These are phyloP conservation scores for Drosophila bunnanda DNA, from an alignment of 2,888 invertebrate species.

Conservation along the genomic window DNA sequence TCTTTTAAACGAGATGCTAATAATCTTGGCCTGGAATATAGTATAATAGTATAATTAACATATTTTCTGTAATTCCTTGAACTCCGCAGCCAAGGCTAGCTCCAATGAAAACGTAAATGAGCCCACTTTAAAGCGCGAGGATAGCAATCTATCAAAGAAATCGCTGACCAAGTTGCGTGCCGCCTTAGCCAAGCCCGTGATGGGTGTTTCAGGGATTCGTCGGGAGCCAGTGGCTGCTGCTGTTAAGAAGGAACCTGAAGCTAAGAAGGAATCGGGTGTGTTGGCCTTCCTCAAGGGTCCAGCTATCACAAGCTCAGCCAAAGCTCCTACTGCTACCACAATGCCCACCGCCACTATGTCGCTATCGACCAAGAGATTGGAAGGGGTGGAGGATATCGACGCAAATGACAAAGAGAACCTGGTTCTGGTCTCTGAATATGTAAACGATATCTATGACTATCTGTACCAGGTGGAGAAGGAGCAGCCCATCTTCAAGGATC, in stretches of 20 bases:
- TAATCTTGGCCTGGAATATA: not conserved
- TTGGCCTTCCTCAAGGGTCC: slow-evolving; percentile 4
- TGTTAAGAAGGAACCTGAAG: slow-evolving; percentile 12
- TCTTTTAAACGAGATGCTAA: not conserved
- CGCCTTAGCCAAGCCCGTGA: slow-evolving; percentile 68
- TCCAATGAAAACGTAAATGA: slow-evolving; percentile 49
- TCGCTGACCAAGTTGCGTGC: slow-evolving; percentile 82
- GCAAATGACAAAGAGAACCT: slow-evolving; percentile 90
- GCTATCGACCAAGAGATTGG: slow-evolving; percentile 68
- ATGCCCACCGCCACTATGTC: slow-evolving; percentile 41
- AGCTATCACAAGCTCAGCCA: slow-evolving; percentile 3
- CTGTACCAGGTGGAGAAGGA: slow-evolving; percentile 90
- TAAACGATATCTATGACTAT: slow-evolving; percentile 95
- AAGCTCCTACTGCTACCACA: slow-evolving; percentile 3
- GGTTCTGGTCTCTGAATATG: slow-evolving; percentile 92
- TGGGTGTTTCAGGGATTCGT: slow-evolving; percentile 36
- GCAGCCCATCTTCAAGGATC: slow-evolving; percentile 88
- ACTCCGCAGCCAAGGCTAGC: slow-evolving; percentile 29
- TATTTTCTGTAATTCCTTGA: not conserved
- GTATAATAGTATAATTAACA: not conserved
- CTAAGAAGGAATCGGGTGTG: slow-evolving; percentile 18
- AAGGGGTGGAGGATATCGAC: slow-evolving; percentile 90
- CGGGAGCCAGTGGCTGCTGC: slow-evolving; percentile 35
- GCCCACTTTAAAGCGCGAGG: slow-evolving; percentile 80
- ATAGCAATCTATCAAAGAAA: slow-evolving; percentile 82